phyloP scores from a whole-genome alignment of 2,888 invertebrate genomes.

The Eumerus sabulonum region DNA sequence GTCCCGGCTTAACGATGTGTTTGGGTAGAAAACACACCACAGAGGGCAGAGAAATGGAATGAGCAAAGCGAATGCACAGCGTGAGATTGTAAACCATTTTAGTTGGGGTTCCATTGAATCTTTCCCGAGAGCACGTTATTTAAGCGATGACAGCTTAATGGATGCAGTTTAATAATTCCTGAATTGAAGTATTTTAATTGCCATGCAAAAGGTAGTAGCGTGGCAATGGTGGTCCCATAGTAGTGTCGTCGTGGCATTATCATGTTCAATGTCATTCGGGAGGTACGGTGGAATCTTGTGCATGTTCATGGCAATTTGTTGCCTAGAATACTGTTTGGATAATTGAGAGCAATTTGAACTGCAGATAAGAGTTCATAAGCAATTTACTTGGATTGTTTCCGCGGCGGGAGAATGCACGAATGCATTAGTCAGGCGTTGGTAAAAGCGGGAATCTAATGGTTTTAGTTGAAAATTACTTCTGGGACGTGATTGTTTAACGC shows the following conservation, averaged over 20 bases:
- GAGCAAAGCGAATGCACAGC: conserved; percentile 23
- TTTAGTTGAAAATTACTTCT: no score
- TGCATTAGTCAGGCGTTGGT: conserved; percentile 1
- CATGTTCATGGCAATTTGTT: conserved; percentile 63
- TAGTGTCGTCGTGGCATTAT: conserved; percentile 33
- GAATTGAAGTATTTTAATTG: conserved; percentile 66
- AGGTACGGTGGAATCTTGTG: conserved; percentile 57
- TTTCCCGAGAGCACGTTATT: conserved; percentile 42
- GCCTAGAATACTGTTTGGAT: conserved; percentile 28
- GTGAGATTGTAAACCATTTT: conserved; percentile 42
- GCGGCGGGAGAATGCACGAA: neutral
- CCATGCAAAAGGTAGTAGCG: conserved; percentile 53
- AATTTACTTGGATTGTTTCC: conserved; percentile 42
- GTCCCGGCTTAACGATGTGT: neutral
- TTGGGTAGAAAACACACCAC: conserved; percentile 4
- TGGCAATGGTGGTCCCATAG: conserved; percentile 13
- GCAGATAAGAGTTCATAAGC: conserved; percentile 55
- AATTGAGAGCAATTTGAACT: conserved; percentile 58
- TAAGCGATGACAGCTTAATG: conserved; percentile 66
- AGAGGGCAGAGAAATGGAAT: conserved; percentile 15
- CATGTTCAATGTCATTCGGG: conserved; percentile 61
- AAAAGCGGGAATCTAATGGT: neutral
- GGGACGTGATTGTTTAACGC: no score
- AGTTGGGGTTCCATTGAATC: conserved; percentile 23
- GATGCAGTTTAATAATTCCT: conserved; percentile 65